Percentiles rank a stretch among this genome's conserved stretches.
Evolutionary conservation across 2,797 vertebrate species (phyloP).

Genomic region (Artibeus lituratus): DNA sequence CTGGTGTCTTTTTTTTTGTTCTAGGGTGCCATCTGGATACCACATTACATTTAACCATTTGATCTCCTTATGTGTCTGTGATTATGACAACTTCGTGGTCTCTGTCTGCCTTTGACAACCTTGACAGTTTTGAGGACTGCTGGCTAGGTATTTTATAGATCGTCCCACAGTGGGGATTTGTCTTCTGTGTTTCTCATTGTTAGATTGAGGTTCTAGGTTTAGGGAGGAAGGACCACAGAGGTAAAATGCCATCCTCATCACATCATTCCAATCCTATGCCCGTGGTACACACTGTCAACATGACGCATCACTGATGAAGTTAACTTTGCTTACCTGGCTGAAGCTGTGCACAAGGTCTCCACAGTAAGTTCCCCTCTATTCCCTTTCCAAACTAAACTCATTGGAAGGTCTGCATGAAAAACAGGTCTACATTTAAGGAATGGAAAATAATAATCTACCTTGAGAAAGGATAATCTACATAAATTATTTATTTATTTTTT

Average conservation of each 20-base stretch:
- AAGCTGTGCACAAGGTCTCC: neutral
- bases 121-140: neutral
- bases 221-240: neutral
- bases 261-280: neutral
- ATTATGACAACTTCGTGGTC: neutral
- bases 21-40: neutral
- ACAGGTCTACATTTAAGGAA: neutral
- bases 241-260: neutral
- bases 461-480: neutral
- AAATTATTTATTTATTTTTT: no score
- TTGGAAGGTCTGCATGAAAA: neutral
- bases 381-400: neutral
- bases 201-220: neutral
- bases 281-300: neutral
- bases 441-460: neutral
- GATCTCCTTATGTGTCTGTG: neutral
- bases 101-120: neutral
- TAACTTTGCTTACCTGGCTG: neutral
- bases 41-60: neutral
- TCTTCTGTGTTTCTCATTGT: neutral
- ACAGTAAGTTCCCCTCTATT: neutral
- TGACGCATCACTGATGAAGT: neutral
- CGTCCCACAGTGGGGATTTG: neutral
- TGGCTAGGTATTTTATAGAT: neutral
- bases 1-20: neutral